A percentile compares a stretch with the other conserved stretches of the same genome.
These are phyloP conservation scores for Ellobius talpinus DNA, from an alignment of 2,113 vertebrate species.

Conservation along the genomic window DNA sequence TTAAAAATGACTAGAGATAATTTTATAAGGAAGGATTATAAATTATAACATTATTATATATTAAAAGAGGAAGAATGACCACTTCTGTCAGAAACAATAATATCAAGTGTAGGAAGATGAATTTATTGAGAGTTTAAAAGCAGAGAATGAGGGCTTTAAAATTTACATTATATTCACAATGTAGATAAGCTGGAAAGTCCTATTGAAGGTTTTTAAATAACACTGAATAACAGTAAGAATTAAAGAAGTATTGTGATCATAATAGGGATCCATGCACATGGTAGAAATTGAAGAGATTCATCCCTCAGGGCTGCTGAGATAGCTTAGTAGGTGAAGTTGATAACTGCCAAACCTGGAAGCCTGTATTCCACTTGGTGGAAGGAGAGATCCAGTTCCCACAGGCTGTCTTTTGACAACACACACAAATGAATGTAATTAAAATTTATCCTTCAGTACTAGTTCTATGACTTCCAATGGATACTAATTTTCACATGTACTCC, in stretches of 20 bases:
- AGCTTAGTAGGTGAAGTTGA: neutral
- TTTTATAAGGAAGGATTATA: neutral
- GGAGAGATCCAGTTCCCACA: neutral
- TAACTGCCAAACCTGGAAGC: neutral
- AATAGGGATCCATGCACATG: neutral
- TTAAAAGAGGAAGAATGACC: neutral
- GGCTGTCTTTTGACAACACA: neutral
- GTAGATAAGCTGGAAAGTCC: neutral
- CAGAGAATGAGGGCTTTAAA: neutral
- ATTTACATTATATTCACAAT: neutral
- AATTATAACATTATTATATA: too few relatives aligned
- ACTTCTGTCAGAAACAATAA: neutral
- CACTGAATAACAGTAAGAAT: neutral
- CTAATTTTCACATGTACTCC: too few relatives aligned
- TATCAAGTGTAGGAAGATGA: neutral
- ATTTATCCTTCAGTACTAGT: neutral
- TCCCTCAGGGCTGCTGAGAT: neutral
- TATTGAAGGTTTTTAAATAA: neutral
- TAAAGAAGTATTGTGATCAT: neutral
- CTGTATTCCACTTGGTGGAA: neutral
- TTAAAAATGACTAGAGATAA: neutral
- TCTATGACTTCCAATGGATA: neutral
- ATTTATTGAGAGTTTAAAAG: neutral
- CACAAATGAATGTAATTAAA: neutral
- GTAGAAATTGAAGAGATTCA: neutral